These are phyloP conservation scores for Pontoporia blainvillei DNA, from an alignment of 2,113 vertebrate genomes.

Conservation along the genomic window DNA sequence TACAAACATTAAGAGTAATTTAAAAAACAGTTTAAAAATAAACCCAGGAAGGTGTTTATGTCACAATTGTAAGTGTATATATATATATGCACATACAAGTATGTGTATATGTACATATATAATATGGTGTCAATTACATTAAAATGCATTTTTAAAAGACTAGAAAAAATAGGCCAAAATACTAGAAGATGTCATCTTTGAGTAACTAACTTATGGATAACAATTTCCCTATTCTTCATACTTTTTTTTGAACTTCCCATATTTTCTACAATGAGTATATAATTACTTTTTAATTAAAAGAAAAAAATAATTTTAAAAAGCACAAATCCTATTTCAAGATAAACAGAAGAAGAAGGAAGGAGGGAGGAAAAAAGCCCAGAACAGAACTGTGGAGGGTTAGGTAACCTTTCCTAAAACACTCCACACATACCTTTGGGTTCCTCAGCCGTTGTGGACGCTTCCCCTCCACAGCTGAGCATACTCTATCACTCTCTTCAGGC, in stretches of 20 bases:
- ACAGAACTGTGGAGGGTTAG: not conserved
- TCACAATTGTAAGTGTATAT: not conserved
- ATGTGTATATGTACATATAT: not conserved
- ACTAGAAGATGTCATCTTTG: not conserved
- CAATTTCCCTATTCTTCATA: not conserved
- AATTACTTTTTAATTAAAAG: slow-evolving; percentile 36
- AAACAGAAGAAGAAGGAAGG: not conserved
- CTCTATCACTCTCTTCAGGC: not conserved
- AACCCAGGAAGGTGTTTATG: not conserved
- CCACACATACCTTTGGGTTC: slow-evolving; percentile 77
- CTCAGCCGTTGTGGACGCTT: slow-evolving; percentile 47
- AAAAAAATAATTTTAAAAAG: not conserved
- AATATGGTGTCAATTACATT: not conserved
- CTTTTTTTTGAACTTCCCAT: not conserved
- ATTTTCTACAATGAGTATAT: slow-evolving; percentile 15
- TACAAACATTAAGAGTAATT: slow-evolving; percentile 7
- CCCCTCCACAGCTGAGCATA: not conserved
- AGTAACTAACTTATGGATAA: slow-evolving; percentile 5
- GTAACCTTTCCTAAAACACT: not conserved
- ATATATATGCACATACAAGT: not conserved
- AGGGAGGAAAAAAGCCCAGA: not conserved
- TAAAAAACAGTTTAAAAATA: slow-evolving; percentile 19
- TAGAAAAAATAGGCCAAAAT: not conserved
- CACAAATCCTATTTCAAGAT: not conserved
- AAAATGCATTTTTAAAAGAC: not conserved